A percentile compares a stretch with the other conserved stretches of the same genome.
Evolutionary conservation across 23 tunicate genomes (phyloP).

Genomic region (Halocynthia aurantium): DNA sequence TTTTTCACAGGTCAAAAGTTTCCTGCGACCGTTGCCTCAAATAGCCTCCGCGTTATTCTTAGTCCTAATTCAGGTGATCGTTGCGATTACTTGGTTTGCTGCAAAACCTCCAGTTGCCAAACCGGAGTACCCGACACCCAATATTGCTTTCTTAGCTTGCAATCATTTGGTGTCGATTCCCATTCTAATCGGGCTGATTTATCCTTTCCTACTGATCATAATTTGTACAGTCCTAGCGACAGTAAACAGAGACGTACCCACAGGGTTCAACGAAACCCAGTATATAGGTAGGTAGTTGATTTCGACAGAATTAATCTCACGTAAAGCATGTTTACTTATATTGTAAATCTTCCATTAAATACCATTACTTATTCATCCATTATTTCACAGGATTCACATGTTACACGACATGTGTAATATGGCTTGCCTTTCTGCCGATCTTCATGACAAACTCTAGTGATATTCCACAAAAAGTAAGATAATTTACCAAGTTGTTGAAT

Average conservation of each 20-base stretch:
- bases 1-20: conserved; percentile 37
- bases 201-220: conserved; percentile 41
- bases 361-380: too few species aligned
- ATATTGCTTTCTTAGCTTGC: conserved; percentile 39
- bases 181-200: conserved; percentile 31
- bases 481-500: background rate
- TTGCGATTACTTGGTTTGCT: conserved; percentile 45
- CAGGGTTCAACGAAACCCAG: conserved; percentile 54
- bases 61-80: conserved; percentile 40
- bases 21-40: conserved; percentile 54
- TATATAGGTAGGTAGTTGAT: conserved; percentile 32
- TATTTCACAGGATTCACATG: conserved; percentile 50
- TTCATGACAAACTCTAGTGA: conserved; percentile 40
- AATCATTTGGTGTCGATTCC: conserved; percentile 20
- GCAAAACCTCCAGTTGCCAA: conserved; percentile 18
- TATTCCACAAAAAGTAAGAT: conserved; percentile 36
- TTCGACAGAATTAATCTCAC: background rate
- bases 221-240: conserved; percentile 47
- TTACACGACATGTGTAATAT: conserved; percentile 72
- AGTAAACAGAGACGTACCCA: conserved; percentile 47
- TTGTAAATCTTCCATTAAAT: too few species aligned
- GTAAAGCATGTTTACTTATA: too few species aligned
- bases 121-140: conserved; percentile 26
- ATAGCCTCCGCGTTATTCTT: conserved; percentile 26
- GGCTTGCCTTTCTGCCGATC: conserved; percentile 69